A percentile compares a stretch with the other conserved stretches of the same genome.
Conservation (phyloP, 1,140 invertebrate genomes). For the Eupristina koningsbergeri region DNA sequence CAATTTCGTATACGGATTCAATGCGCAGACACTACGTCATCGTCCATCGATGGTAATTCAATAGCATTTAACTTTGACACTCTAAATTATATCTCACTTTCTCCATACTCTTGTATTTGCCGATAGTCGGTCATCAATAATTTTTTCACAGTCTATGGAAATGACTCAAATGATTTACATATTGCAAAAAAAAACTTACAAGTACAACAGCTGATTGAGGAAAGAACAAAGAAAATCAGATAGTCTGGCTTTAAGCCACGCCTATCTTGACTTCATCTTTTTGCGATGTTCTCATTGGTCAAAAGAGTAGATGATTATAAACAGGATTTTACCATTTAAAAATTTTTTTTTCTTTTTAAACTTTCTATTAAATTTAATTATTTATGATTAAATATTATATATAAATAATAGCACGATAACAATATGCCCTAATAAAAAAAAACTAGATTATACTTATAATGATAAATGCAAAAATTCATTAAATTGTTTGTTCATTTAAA, state of each 20-base stretch:
- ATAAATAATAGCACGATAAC: too few relatives aligned
- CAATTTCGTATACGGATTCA: neutral
- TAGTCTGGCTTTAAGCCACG: conserved; percentile 4
- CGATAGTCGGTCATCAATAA: neutral
- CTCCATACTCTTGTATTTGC: neutral
- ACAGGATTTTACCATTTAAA: neutral
- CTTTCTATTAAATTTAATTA: neutral
- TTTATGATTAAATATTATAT: neutral
- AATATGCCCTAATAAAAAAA: too few relatives aligned
- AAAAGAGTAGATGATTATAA: neutral
- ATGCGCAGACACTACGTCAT: neutral
- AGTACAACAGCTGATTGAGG: conserved; percentile 16
- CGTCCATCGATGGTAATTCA: neutral
- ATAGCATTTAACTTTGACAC: neutral
- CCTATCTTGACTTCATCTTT: neutral
- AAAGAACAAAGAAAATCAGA: conserved; percentile 17
- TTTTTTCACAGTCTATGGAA: neutral
- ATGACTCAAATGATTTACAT: neutral
- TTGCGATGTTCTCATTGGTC: neutral
- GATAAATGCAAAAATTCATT: neutral
- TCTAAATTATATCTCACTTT: neutral
- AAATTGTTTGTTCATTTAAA: neutral
- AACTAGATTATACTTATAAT: too few relatives aligned
- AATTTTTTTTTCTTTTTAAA: neutral
- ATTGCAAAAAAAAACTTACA: neutral